A percentile compares a stretch with the other conserved stretches of the same genome.
phyloP scores from a whole-genome alignment of 2,113 vertebrate genomes.

The Atrichornis clamosus region DNA sequence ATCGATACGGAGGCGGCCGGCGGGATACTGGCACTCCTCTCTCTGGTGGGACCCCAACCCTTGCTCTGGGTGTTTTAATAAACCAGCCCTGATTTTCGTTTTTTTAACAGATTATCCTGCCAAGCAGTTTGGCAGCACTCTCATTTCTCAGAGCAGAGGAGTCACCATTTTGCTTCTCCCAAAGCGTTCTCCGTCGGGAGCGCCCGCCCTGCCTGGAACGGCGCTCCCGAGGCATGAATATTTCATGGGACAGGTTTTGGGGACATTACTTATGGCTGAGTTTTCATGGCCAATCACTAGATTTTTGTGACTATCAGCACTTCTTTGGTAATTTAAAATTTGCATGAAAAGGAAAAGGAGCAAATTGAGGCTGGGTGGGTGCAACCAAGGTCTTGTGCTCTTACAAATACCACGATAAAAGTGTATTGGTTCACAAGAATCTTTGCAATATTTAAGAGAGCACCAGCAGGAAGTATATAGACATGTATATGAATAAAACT shows the following conservation, averaged over 20 bases:
- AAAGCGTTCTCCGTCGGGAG: neutral
- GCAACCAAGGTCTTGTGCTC: neutral
- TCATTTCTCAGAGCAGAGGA: neutral
- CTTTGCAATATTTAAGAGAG: constrained; percentile 58
- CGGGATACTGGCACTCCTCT: neutral
- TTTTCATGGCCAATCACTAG: constrained; percentile 18
- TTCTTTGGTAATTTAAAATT: constrained; percentile 44
- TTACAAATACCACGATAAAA: neutral
- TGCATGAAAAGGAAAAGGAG: constrained; percentile 40
- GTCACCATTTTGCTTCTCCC: neutral
- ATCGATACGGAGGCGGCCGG: neutral
- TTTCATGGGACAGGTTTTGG: constrained; percentile 22
- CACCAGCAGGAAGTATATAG: constrained; percentile 39
- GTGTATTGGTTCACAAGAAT: neutral
- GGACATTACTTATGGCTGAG: constrained; percentile 21
- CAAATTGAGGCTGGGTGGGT: neutral
- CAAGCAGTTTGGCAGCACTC: neutral
- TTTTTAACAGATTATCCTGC: neutral
- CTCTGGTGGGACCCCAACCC: neutral
- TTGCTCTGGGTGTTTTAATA: neutral
- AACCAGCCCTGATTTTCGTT: neutral
- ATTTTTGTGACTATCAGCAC: constrained; percentile 45
- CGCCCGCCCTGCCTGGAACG: neutral
- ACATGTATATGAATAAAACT: constrained; percentile 34
- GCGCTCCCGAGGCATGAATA: neutral